Conservation (phyloP, 2,113 vertebrate genomes). For the Corythoichthys haematopterus region DNA sequence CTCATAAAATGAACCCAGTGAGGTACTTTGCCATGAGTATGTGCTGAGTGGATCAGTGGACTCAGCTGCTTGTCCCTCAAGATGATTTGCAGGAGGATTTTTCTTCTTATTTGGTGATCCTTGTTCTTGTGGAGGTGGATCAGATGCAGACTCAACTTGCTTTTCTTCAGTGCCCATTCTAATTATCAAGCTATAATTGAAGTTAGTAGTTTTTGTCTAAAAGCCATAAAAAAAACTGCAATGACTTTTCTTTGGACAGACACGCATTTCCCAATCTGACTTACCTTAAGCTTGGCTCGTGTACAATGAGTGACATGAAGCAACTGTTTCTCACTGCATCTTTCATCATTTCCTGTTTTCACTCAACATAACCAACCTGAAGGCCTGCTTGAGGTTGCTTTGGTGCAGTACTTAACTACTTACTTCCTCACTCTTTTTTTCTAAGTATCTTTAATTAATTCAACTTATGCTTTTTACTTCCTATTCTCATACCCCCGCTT, state of each 20-base stretch:
- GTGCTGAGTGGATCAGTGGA: slow-evolving; percentile 57
- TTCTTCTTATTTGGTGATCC: slow-evolving; percentile 41
- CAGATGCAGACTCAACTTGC: slow-evolving; percentile 45
- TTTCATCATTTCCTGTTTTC: slow-evolving; percentile 54
- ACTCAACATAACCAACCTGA: slow-evolving; percentile 10
- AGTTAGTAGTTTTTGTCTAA: not conserved
- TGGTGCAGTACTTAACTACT: slow-evolving; percentile 11
- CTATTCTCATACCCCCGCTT: not conserved
- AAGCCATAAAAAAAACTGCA: not conserved
- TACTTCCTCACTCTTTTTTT: not conserved
- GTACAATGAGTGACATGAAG: slow-evolving; percentile 1
- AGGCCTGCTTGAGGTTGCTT: slow-evolving; percentile 30
- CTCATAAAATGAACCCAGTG: slow-evolving; percentile 39
- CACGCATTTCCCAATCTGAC: not conserved
- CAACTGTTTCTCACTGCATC: not conserved
- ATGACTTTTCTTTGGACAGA: slow-evolving; percentile 4
- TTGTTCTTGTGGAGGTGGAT: slow-evolving; percentile 39
- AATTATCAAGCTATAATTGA: not conserved
- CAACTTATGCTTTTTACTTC: slow-evolving; percentile 26
- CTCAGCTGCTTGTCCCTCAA: slow-evolving; percentile 35
- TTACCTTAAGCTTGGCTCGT: not conserved
- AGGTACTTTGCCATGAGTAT: slow-evolving; percentile 74
- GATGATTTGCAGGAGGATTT: slow-evolving; percentile 30
- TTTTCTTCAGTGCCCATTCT: slow-evolving; percentile 68
- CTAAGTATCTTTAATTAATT: slow-evolving; percentile 13